Evolutionary conservation across 2,113 vertebrate genomes (phyloP), one percentile per base, ranked within the genome.

Genomic region (Lonchura striata): DNA sequence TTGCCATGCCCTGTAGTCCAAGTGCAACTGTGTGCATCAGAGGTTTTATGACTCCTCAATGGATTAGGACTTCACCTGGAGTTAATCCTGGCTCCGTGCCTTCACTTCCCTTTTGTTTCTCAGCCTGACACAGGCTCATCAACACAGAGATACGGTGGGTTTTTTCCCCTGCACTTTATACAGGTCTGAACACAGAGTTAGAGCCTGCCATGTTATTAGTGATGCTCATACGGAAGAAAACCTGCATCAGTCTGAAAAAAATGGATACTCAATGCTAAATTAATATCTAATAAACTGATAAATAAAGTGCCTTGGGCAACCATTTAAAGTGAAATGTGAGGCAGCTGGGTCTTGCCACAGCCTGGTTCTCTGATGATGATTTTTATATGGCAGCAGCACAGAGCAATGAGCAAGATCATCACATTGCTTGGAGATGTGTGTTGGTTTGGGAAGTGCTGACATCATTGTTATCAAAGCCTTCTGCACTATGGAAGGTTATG

Each of bases 131-230:
- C 4, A 64, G 30, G 22, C 3, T 71, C 7, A 24, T 25, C 11
- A 8, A 37, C 49, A 44, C 5, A 82, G 31, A 56, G 5, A 10
- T 10, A 76, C 28, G 47, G 2, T 49, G 7, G 0, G 0, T 0
- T 1, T 24, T 17, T 53, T 28, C 4, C 3, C 11, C 11, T 47
- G 28, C 11, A 49, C 9, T 10, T 59, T 80, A 27, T 10, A 49
- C 3, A 65, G 6, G 10, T 44, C n/a, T 49, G 37, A 75, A 22
- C 11, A 47, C 3, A 60, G 4, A 79, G 13, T 44, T n/a, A 57
- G 63, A 90, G 7, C 3, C 35, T 56, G n/a, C 37, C 4, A 13
- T 25, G 11, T 30, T 64, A n/a, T 53, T 78, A 86, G 2, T 21
- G 81, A 47, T 5, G 13, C 0, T 0, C 25, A 9, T 30, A 59